phyloP scores from a whole-genome alignment of 1,140 invertebrate genomes.

The Heterodera schachtii region DNA sequence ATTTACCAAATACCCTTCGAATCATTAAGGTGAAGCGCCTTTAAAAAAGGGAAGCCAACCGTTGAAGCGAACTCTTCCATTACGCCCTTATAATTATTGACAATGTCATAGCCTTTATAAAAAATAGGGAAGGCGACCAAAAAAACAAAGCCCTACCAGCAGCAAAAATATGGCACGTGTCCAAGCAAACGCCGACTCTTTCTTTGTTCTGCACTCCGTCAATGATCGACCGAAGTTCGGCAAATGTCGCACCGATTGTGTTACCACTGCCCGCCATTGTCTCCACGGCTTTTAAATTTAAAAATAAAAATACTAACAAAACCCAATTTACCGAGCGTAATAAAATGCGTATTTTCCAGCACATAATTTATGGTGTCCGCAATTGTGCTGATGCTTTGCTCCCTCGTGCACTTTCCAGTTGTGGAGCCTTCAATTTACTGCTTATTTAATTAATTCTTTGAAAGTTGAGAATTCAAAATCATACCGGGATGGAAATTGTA shows the following conservation, averaged over 20 bases:
- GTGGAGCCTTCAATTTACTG: slow-evolving; percentile 67
- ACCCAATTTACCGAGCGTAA: slow-evolving; percentile 56
- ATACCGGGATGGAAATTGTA: slow-evolving; percentile 71
- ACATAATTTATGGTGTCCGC: slow-evolving; percentile 69
- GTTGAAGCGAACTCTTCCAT: slow-evolving; percentile 68
- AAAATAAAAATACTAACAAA: slow-evolving; percentile 33
- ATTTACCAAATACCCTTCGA: slow-evolving; percentile 67
- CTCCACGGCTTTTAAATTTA: slow-evolving; percentile 65
- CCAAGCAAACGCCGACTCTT: slow-evolving; percentile 70
- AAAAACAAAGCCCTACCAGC: slow-evolving; percentile 65
- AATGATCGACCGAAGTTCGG: slow-evolving; percentile 69
- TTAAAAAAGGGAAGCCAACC: slow-evolving; percentile 69
- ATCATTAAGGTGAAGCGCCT: slow-evolving; percentile 71
- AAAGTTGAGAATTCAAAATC: too few relatives aligned
- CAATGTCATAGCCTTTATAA: slow-evolving; percentile 68
- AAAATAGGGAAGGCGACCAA: neutral
- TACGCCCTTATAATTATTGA: slow-evolving; percentile 67
- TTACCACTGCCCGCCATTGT: slow-evolving; percentile 69
- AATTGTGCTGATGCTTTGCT: slow-evolving; percentile 67
- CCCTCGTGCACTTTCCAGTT: slow-evolving; percentile 65
- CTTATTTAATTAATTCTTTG: neutral
- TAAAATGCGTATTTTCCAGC: slow-evolving; percentile 66
- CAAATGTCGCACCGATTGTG: slow-evolving; percentile 69
- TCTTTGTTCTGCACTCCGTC: slow-evolving; percentile 68
- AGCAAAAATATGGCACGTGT: slow-evolving; percentile 71